Evolutionary conservation across 2,888 invertebrate species (phyloP).

Genomic region (Lithophane ornitopus): DNA sequence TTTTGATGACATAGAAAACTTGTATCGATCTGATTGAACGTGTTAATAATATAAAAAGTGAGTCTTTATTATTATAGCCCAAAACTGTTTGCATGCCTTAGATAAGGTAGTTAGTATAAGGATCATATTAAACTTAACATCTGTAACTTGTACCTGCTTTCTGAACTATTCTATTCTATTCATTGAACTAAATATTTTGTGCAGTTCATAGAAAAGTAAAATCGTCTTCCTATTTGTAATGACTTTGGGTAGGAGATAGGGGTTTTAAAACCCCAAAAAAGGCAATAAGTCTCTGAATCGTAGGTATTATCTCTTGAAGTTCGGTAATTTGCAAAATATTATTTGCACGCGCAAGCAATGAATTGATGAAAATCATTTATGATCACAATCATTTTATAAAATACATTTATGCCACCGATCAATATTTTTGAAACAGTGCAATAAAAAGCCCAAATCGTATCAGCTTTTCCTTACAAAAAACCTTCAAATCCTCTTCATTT

Average conservation of each 20-base stretch:
- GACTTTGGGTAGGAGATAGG: background rate
- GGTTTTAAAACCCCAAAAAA: background rate
- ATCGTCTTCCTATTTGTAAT: background rate
- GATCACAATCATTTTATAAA: background rate
- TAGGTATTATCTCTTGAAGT: background rate
- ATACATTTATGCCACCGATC: background rate
- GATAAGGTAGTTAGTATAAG: too few species aligned
- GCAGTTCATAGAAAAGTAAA: background rate
- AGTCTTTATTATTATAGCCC: too few species aligned
- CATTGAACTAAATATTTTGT: background rate
- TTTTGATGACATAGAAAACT: too few species aligned
- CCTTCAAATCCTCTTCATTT: slow-evolving; percentile 1
- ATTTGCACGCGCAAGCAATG: background rate
- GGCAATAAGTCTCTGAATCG: background rate
- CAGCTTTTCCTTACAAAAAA: background rate
- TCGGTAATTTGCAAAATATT: background rate
- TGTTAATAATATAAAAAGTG: too few species aligned
- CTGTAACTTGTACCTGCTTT: too few species aligned
- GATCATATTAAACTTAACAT: too few species aligned
- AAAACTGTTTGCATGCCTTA: too few species aligned
- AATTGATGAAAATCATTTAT: background rate
- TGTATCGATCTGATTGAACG: too few species aligned
- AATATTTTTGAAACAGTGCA: background rate
- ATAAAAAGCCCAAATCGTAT: background rate
- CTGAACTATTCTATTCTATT: too few species aligned